A percentile compares a stretch with the other conserved stretches of the same genome.
Evolutionary conservation across 1,140 invertebrate species (phyloP).

Genomic region (Aphidius gifuensis): DNA sequence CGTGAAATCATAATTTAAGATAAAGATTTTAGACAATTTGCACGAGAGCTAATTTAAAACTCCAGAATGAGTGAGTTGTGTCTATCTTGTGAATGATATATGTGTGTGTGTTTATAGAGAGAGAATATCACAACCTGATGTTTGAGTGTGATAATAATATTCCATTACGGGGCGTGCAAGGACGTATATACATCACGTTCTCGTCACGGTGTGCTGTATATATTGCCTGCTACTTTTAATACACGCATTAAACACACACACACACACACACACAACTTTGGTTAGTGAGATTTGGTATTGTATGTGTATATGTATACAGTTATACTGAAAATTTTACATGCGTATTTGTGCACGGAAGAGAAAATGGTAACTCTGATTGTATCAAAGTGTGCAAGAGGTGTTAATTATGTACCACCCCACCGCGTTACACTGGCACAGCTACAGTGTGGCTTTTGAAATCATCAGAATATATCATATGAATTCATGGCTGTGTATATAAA

Average conservation of each 20-base stretch:
- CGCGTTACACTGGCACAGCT: conserved; percentile 49
- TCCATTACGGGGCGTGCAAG: conserved; percentile 41
- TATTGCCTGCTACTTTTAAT: not conserved
- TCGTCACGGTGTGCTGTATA: conserved; percentile 48
- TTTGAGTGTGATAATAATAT: conserved; percentile 52
- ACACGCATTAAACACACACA: conserved; percentile 6
- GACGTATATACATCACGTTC: conserved; percentile 45
- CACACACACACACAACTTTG: not conserved
- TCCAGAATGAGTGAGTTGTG: too few species aligned
- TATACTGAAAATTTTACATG: not conserved
- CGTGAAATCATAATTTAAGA: too few species aligned
- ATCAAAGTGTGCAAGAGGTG: conserved; percentile 47
- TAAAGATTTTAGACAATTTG: too few species aligned
- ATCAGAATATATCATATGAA: too few species aligned
- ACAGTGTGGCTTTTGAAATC: too few species aligned
- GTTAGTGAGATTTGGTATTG: too few species aligned
- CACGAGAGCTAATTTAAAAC: too few species aligned
- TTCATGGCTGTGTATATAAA: too few species aligned
- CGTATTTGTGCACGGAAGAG: not conserved
- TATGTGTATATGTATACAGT: not conserved
- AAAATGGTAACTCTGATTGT: conserved; percentile 33
- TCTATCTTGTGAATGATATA: too few species aligned
- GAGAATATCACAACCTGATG: too few species aligned
- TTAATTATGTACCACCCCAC: conserved; percentile 55
- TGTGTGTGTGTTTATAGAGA: too few species aligned